Evolutionary conservation across 2,888 invertebrate genomes (phyloP), one percentile per base, ranked within the genome.

Genomic region (Eupithecia subumbrata): DNA sequence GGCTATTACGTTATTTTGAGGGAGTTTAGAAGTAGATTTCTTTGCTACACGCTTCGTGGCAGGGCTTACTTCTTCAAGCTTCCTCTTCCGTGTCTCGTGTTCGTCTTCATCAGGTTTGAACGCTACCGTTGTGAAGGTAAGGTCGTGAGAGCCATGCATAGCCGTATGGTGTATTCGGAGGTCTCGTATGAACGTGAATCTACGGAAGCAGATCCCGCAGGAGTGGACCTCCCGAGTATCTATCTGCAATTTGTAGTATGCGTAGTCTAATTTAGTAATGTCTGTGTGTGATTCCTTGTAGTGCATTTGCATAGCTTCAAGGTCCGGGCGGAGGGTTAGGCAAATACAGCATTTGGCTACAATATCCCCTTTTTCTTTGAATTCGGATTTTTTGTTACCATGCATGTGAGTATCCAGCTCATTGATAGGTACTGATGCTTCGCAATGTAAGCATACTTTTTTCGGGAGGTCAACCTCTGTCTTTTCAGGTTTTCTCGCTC

Each of bases 291-390:
- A 30, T 0, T 48, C 34, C 1, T 80, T 79, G 78, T 95, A 92
- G 75, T 96, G 96, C 0, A 85, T 85, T 43, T 89, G 77, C 37
- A 94, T 83, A 0, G 85, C 82, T 25, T 81, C 64, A n/a, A 92
- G 81, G 5, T 88, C 84, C 0, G 85, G 81, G 0, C 91, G 86
- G 0, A 95, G 85, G 3, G 82, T 87, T 12, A 86, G 79, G 76
- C 96, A 96, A 12, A 88, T 84, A 18, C 89, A 88, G 78, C 96
- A 96, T 75, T 93, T 94, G 14, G 92, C 88, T 0, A 95, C 92
- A 0, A 93, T 81, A 0, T 87, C 85, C 0, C 92, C 95, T 56
- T 88, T 86, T 45, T 85, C 88, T 0, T 86, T 89, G 5, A 91
- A 89, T 1, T 88, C 87, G 0, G 87, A 81, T 9, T 84, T 86